Percentiles rank a stretch among this genome's conserved stretches.
Conservation (phyloP, 2,797 vertebrate species). For the Gouania willdenowi region DNA sequence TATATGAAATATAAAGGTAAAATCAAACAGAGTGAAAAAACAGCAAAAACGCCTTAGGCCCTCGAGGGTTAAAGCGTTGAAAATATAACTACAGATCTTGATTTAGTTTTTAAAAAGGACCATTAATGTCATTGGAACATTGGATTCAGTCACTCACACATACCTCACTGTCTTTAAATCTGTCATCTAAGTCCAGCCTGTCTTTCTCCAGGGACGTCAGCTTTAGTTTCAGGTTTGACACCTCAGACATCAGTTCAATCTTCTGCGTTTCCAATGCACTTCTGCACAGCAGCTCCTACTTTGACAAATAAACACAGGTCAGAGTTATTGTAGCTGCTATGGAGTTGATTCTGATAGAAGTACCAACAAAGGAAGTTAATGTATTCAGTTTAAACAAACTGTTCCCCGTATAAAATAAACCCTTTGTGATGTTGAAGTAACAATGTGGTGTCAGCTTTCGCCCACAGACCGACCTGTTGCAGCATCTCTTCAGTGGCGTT, state of each 20-base stretch:
- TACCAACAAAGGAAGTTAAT: neutral
- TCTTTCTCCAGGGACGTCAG: constrained; percentile 86
- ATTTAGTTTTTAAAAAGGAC: too few relatives aligned
- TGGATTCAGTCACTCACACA: too few relatives aligned
- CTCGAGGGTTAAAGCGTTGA: too few relatives aligned
- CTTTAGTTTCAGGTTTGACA: constrained; percentile 93
- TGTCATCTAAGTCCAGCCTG: constrained; percentile 82
- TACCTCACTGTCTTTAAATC: constrained; percentile 90
- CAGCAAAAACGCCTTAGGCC: too few relatives aligned
- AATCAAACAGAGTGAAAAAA: too few relatives aligned
- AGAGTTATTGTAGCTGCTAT: neutral
- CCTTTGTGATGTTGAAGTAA: neutral
- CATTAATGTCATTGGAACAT: too few relatives aligned
- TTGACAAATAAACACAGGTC: neutral
- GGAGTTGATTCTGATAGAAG: neutral
- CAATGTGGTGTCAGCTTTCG: neutral
- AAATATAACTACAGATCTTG: too few relatives aligned
- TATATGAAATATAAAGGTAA: too few relatives aligned
- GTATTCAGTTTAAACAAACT: neutral
- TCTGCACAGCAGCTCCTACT: constrained; percentile 90
- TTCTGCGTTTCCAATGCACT: constrained; percentile 92
- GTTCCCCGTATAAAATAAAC: neutral
- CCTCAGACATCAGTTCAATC: constrained; percentile 89
- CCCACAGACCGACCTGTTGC: constrained; percentile 83
- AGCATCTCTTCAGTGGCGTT: constrained; percentile 96